These are phyloP conservation scores for Metopolophium dirhodum DNA, from an alignment of 1,140 invertebrate species.

Conservation along the genomic window DNA sequence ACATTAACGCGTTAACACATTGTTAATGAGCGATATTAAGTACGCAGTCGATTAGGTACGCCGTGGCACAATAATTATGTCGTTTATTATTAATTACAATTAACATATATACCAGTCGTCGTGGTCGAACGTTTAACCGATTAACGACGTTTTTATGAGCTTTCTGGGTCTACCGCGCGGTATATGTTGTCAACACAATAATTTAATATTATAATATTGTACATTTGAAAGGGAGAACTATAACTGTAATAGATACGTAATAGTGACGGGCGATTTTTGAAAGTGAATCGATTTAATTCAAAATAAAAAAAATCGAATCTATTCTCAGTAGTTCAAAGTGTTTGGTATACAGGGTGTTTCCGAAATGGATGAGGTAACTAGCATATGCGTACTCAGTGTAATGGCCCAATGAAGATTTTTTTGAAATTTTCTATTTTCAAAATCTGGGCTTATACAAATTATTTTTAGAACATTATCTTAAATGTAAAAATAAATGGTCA, in stretches of 20 bases:
- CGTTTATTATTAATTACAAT: background rate
- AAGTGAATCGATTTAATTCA: no score
- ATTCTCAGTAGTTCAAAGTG: no score
- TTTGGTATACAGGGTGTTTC: no score
- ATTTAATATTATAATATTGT: background rate
- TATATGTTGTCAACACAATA: background rate
- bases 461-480: no score
- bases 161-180: background rate
- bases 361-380: no score
- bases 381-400: no score
- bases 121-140: background rate
- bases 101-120: background rate
- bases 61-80: background rate
- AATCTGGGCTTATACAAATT: no score
- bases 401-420: no score
- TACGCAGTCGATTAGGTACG: background rate
- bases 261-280: no score
- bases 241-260: background rate
- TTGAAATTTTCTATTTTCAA: no score
- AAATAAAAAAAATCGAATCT: no score
- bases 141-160: background rate
- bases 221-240: background rate
- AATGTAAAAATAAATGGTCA: no score
- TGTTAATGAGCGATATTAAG: background rate
- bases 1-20: background rate